Conservation (phyloP, 2,113 vertebrate species). For the Zonotrichia leucophrys region DNA sequence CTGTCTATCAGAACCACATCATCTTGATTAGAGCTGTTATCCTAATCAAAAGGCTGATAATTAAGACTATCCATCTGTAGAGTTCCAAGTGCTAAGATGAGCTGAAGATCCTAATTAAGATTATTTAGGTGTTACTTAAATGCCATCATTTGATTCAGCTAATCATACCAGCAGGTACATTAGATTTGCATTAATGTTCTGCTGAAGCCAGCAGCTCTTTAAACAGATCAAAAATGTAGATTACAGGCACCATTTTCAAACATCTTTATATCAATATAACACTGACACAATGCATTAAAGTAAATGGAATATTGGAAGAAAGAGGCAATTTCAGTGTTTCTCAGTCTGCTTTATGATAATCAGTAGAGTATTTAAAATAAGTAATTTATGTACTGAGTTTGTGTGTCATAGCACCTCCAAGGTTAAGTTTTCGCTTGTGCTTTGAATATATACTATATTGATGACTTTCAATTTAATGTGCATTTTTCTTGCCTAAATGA, state of each 20-base stretch:
- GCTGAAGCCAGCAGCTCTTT: slow-evolving; percentile 78
- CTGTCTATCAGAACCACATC: slow-evolving; percentile 81
- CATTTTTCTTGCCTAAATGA: not conserved
- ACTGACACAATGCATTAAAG: slow-evolving; percentile 66
- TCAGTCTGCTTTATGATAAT: slow-evolving; percentile 62
- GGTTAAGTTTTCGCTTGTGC: not conserved
- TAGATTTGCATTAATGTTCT: slow-evolving; percentile 84
- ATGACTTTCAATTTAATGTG: not conserved
- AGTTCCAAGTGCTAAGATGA: slow-evolving; percentile 81
- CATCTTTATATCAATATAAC: slow-evolving; percentile 65
- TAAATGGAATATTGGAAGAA: slow-evolving; percentile 32
- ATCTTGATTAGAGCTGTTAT: slow-evolving; percentile 86
- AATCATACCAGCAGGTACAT: slow-evolving; percentile 86
- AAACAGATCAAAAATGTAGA: slow-evolving; percentile 77
- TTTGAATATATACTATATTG: not conserved
- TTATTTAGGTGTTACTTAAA: slow-evolving; percentile 86
- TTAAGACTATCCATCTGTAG: slow-evolving; percentile 84
- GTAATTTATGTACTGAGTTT: slow-evolving; percentile 50
- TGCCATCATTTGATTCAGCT: slow-evolving; percentile 85
- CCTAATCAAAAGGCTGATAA: slow-evolving; percentile 87
- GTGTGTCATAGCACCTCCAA: not conserved
- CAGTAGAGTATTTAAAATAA: slow-evolving; percentile 68
- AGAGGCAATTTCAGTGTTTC: slow-evolving; percentile 27
- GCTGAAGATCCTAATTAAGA: slow-evolving; percentile 85
- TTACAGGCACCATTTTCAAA: slow-evolving; percentile 69